Conservation (phyloP, 2,113 vertebrate species). For the Stictonetta naevosa region DNA sequence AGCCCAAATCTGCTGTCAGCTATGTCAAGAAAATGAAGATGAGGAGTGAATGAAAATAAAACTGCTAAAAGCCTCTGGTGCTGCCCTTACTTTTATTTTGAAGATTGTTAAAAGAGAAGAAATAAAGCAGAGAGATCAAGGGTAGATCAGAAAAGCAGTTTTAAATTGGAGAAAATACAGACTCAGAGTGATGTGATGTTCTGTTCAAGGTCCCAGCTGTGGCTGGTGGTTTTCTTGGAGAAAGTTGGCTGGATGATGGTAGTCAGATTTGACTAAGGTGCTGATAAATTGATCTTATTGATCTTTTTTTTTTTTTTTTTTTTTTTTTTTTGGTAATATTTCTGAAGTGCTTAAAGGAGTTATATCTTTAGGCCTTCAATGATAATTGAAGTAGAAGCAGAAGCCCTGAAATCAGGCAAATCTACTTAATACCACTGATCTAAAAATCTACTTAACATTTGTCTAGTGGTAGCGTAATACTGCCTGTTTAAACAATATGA, state of each 20-base stretch:
- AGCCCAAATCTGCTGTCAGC: constrained; percentile 30
- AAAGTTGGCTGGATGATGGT: not conserved
- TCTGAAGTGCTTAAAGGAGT: not conserved
- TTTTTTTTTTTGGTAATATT: not conserved
- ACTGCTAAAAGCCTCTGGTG: not conserved
- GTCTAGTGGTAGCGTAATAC: not conserved
- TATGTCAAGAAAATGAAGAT: constrained; percentile 16
- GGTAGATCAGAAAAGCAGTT: constrained; percentile 15
- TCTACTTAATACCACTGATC: not conserved
- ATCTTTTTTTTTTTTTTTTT: too few relatives aligned
- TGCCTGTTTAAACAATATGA: not conserved
- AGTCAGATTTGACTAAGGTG: not conserved
- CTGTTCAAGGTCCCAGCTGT: not conserved
- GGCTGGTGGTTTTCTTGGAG: not conserved
- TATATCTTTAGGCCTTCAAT: not conserved
- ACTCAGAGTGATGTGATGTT: not conserved
- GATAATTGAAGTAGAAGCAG: not conserved
- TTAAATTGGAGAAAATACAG: constrained; percentile 22
- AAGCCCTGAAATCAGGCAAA: not conserved
- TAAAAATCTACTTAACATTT: not conserved
- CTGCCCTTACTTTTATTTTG: constrained; percentile 8
- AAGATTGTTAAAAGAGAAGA: not conserved
- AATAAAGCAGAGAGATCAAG: constrained; percentile 24
- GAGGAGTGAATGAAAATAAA: constrained; percentile 45
- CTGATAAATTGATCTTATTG: not conserved